Conservation (phyloP, 2,113 vertebrate species). For the Blennius ocellaris region DNA sequence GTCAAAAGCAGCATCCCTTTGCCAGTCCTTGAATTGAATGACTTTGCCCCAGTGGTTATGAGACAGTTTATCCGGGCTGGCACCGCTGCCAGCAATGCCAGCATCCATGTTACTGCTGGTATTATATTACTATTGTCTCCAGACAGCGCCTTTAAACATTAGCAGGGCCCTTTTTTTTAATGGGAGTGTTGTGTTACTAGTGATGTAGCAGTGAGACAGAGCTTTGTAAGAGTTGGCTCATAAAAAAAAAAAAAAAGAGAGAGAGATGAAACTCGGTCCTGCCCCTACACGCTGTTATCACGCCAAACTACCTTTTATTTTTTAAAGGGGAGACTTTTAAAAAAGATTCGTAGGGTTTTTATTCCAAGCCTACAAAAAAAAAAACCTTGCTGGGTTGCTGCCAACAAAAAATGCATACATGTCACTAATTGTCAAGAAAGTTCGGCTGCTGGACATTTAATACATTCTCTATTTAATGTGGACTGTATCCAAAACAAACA, state of each 20-base stretch:
- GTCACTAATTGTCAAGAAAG: conserved; percentile 80
- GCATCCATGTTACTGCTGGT: conserved; percentile 57
- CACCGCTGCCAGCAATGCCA: conserved; percentile 59
- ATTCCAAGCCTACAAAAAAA: conserved; percentile 59
- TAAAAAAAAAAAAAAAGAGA: neutral
- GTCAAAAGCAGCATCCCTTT: conserved; percentile 60
- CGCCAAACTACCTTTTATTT: conserved; percentile 32
- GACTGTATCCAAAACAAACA: conserved; percentile 84
- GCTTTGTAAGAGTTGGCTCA: conserved; percentile 59
- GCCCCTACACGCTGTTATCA: conserved; percentile 41
- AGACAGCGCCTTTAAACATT: conserved; percentile 73
- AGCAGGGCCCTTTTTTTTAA: conserved; percentile 72
- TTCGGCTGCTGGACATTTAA: conserved; percentile 69
- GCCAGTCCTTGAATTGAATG: conserved; percentile 52
- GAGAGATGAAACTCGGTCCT: conserved; percentile 43
- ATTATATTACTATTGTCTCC: conserved; percentile 76
- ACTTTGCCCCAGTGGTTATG: conserved; percentile 55
- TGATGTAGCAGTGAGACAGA: conserved; percentile 63
- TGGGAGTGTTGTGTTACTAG: conserved; percentile 72
- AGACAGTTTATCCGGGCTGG: conserved; percentile 50
- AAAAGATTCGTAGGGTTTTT: conserved; percentile 40
- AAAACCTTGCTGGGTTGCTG: conserved; percentile 53
- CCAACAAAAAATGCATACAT: conserved; percentile 77
- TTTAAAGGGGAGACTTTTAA: neutral
- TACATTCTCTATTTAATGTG: conserved; percentile 75